Evolutionary conservation across 2,113 vertebrate species (phyloP).

Genomic region (Paedocypris sp.): DNA sequence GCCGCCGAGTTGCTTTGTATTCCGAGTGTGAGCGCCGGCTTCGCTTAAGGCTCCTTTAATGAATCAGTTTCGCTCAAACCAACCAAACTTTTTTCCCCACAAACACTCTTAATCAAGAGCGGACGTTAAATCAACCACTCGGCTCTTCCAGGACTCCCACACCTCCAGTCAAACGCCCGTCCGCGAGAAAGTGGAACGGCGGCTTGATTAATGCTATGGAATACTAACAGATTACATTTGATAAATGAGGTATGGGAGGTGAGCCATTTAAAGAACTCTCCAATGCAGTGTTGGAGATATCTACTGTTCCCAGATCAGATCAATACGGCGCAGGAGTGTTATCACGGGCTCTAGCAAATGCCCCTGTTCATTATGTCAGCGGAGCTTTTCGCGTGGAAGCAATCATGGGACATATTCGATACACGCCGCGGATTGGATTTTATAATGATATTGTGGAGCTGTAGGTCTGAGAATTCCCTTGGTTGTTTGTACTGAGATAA

Average conservation of each 20-base stretch:
- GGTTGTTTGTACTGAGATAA: conserved; percentile 1
- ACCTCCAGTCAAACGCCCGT: not conserved
- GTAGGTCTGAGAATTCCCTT: not conserved
- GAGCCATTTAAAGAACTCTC: conserved; percentile 19
- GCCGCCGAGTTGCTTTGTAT: conserved; percentile 1
- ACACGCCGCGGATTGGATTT: conserved; percentile 11
- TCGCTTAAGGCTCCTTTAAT: not conserved
- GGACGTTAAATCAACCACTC: conserved; percentile 8
- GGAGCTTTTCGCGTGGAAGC: not conserved
- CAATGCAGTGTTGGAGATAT: conserved; percentile 6
- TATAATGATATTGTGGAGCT: conserved; percentile 10
- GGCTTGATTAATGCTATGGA: conserved; percentile 30
- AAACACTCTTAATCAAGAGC: not conserved
- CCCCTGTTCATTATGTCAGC: conserved; percentile 12
- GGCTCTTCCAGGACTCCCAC: not conserved
- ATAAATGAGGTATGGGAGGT: conserved; percentile 23
- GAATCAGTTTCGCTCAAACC: not conserved
- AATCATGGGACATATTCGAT: conserved; percentile 6
- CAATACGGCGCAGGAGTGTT: not conserved
- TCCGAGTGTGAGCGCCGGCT: conserved; percentile 3
- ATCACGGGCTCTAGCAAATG: not conserved
- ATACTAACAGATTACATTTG: conserved; percentile 31
- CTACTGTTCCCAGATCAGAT: conserved; percentile 19
- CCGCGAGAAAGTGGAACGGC: conserved; percentile 8
- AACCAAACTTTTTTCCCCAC: not conserved